These are phyloP conservation scores for Diadegma fenestrale DNA, from an alignment of 2,888 invertebrate species.

Conservation along the genomic window DNA sequence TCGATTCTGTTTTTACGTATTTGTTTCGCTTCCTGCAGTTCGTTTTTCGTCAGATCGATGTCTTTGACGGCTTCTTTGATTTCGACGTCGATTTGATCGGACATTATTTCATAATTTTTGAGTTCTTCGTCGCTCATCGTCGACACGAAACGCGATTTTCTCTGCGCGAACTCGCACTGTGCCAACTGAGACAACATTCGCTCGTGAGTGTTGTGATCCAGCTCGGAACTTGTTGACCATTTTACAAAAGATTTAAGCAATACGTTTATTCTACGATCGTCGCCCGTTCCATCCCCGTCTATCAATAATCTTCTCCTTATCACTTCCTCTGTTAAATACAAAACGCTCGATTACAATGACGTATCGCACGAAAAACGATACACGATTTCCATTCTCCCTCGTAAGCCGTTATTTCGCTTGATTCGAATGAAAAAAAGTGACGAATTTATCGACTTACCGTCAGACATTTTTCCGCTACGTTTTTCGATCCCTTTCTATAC, in stretches of 20 bases:
- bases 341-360: background rate
- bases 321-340: conserved; percentile 92
- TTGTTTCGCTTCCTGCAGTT: conserved; percentile 93
- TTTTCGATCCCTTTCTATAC: conserved; percentile 1
- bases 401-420: background rate
- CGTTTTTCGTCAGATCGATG: conserved; percentile 93
- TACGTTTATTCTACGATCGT: conserved; percentile 95
- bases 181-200: conserved; percentile 93
- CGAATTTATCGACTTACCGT: conserved; percentile 36
- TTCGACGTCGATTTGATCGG: conserved; percentile 91
- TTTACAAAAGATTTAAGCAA: conserved; percentile 93
- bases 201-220: conserved; percentile 87
- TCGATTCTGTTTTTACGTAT: conserved; percentile 96
- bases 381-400: background rate
- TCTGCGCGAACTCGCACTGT: conserved; percentile 95
- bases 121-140: conserved; percentile 94
- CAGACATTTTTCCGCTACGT: conserved; percentile 14
- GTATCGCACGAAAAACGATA: no score
- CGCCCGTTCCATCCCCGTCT: conserved; percentile 98
- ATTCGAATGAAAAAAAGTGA: background rate
- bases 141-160: conserved; percentile 92
- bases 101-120: conserved; percentile 92
- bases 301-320: conserved; percentile 95
- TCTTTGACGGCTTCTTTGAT: conserved; percentile 93
- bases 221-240: conserved; percentile 90